phyloP scores from a whole-genome alignment of 2,888 invertebrate species.

The Megalurothrips usitatus region DNA sequence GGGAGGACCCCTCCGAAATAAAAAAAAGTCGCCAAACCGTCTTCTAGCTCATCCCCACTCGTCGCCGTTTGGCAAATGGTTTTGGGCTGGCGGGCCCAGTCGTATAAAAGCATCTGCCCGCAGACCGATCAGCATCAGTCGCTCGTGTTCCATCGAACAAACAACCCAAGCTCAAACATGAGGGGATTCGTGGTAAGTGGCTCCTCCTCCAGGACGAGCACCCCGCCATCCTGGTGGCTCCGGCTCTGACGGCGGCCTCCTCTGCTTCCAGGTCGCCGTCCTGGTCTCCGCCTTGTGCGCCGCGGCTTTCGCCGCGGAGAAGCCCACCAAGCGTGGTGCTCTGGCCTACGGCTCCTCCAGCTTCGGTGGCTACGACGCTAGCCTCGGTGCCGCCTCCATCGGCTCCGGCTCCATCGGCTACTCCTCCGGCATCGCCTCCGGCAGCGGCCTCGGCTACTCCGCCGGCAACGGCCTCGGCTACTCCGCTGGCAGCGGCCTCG shows the following conservation, averaged over 20 bases:
- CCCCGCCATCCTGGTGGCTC: too few relatives aligned
- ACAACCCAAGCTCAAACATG: background rate
- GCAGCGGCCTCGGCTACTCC: background rate
- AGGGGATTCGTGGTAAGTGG: constrained; percentile 12
- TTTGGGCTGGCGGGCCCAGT: background rate
- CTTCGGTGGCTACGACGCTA: background rate
- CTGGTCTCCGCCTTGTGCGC: background rate
- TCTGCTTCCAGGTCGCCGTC: background rate
- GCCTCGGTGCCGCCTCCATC: background rate
- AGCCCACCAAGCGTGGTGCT: background rate
- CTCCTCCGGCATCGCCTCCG: background rate
- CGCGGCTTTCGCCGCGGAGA: background rate
- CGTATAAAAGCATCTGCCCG: background rate
- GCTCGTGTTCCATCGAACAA: constrained; percentile 2
- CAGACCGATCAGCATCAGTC: background rate
- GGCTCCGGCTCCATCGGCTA: background rate
- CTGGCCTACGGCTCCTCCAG: background rate
- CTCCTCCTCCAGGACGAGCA: background rate
- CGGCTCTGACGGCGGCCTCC: background rate
- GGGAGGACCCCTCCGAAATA: background rate
- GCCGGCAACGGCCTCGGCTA: background rate
- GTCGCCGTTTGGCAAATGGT: background rate
- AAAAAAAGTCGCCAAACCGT: constrained; percentile 17
- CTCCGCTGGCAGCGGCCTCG: background rate
- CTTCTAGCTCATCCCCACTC: background rate